Evolutionary conservation across 2,797 vertebrate species (phyloP).

Genomic region (Columba guinea): DNA sequence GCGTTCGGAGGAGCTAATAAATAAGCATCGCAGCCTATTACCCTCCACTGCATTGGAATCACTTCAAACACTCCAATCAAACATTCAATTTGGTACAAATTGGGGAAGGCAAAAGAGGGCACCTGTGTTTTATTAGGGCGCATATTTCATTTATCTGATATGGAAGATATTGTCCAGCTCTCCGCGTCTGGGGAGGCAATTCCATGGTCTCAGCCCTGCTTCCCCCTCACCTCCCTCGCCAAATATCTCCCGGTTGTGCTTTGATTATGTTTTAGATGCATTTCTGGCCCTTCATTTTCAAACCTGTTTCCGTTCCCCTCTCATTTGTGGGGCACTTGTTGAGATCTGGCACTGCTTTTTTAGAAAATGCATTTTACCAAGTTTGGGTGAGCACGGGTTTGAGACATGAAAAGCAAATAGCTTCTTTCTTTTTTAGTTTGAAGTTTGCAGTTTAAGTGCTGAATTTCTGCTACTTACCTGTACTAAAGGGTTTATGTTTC

Average conservation of each 20-base stretch:
- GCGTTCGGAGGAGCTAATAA: conserved; percentile 49
- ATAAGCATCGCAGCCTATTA: background rate
- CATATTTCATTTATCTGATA: background rate
- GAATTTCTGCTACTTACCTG: background rate
- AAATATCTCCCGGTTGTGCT: background rate
- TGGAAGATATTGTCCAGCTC: background rate
- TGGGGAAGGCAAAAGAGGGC: background rate
- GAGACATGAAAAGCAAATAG: background rate
- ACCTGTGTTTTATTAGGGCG: background rate
- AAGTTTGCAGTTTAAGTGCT: background rate
- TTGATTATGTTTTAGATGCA: background rate
- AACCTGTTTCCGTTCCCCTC: background rate
- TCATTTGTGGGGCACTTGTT: background rate
- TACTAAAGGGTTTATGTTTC: background rate
- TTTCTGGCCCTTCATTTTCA: background rate
- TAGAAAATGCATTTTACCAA: background rate
- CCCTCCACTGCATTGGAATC: conserved; percentile 8
- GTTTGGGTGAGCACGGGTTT: background rate
- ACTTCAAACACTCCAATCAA: background rate
- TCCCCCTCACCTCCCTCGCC: background rate
- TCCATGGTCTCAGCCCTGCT: background rate
- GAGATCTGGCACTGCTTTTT: background rate
- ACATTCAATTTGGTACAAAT: background rate
- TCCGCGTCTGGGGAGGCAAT: background rate
- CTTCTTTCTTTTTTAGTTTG: background rate